Conservation (phyloP, 2,797 vertebrate species). For the Anguilla megastoma region DNA sequence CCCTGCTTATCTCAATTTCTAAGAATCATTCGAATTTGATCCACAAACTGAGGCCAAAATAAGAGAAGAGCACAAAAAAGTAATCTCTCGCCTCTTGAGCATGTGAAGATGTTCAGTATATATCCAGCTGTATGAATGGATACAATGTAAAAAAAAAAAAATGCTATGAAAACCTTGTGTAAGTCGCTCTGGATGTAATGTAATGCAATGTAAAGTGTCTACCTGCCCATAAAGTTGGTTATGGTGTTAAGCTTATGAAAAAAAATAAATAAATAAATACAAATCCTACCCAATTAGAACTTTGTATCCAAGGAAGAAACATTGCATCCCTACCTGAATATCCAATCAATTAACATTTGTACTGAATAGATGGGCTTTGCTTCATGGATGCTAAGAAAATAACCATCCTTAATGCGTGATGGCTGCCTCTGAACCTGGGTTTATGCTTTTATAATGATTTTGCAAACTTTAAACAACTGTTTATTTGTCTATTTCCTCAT, state of each 20-base stretch:
- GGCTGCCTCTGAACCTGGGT: background rate
- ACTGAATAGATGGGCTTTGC: background rate
- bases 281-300: background rate
- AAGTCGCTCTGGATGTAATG: too few species aligned
- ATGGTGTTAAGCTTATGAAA: background rate
- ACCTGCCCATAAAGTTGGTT: background rate
- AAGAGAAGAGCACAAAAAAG: background rate
- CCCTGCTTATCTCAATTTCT: too few species aligned
- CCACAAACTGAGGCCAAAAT: background rate
- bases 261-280: background rate
- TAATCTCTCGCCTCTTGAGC: background rate
- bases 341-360: background rate
- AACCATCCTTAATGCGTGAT: background rate
- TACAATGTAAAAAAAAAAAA: too few species aligned
- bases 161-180: too few species aligned
- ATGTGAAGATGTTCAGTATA: background rate
- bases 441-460: background rate
- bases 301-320: background rate
- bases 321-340: background rate
- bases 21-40: too few species aligned
- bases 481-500: constrained; percentile 7
- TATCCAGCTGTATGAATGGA: too few species aligned
- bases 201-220: background rate
- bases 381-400: background rate
- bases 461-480: background rate